phyloP scores from a whole-genome alignment of 2,113 vertebrate genomes.

The Talpa occidentalis region DNA sequence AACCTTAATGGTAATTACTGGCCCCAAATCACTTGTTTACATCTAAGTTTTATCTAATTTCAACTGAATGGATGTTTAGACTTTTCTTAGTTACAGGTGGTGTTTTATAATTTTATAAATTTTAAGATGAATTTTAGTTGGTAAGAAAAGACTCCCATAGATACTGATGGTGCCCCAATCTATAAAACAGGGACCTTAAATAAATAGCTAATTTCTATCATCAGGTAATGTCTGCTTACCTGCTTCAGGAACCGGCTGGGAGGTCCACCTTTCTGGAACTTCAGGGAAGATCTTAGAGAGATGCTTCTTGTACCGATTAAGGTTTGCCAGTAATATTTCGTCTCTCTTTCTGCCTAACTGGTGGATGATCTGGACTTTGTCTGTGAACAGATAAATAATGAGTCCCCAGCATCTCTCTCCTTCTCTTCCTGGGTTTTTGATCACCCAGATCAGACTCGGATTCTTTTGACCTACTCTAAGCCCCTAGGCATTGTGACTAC shows the following conservation, averaged over 20 bases:
- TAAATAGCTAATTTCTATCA: background rate
- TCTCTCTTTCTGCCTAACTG: constrained; percentile 75
- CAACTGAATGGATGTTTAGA: background rate
- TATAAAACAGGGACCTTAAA: background rate
- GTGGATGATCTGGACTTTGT: constrained; percentile 81
- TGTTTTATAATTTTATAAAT: constrained; percentile 41
- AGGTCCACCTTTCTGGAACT: constrained; percentile 82
- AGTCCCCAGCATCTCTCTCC: background rate
- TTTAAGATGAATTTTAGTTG: constrained; percentile 47
- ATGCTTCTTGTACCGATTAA: constrained; percentile 82
- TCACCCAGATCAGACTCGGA: background rate
- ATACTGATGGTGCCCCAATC: background rate
- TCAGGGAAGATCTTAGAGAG: constrained; percentile 82
- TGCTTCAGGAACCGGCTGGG: constrained; percentile 63
- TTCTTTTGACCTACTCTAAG: background rate
- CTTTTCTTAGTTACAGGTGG: constrained; percentile 5
- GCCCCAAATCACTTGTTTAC: background rate
- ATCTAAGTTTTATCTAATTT: constrained; percentile 11
- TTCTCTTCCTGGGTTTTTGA: constrained; percentile 5
- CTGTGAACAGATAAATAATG: constrained; percentile 71
- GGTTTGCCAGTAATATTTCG: constrained; percentile 84
- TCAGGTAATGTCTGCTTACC: constrained; percentile 66
- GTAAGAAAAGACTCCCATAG: background rate
- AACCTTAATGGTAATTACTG: background rate
- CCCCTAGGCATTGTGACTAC: background rate